phyloP scores from a whole-genome alignment of 2,113 vertebrate genomes.

The Scomber scombrus region DNA sequence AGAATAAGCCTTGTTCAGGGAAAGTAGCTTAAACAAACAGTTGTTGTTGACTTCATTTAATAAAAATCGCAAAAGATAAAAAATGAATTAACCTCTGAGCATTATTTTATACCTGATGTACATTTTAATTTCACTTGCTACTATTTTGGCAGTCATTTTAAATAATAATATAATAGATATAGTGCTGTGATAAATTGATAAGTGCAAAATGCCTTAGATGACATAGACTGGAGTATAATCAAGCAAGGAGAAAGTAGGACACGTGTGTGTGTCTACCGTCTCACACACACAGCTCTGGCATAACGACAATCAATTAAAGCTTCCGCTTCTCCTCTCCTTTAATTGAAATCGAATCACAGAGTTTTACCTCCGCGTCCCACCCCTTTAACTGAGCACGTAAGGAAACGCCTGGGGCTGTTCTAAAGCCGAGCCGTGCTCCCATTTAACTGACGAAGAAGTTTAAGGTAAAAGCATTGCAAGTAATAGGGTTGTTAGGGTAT shows the following conservation, averaged over 20 bases:
- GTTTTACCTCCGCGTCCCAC: slow-evolving; percentile 42
- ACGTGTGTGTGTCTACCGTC: slow-evolving; percentile 27
- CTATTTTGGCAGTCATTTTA: too few species aligned
- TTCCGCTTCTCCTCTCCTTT: slow-evolving; percentile 66
- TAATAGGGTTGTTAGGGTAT: slow-evolving; percentile 64
- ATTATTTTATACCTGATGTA: slow-evolving; percentile 14
- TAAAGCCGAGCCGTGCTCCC: slow-evolving; percentile 22
- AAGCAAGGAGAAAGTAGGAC: slow-evolving; percentile 73
- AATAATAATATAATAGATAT: slow-evolving; percentile 3
- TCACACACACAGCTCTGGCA: slow-evolving; percentile 40
- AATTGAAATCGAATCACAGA: slow-evolving; percentile 76
- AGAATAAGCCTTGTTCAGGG: slow-evolving; percentile 53
- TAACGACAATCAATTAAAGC: slow-evolving; percentile 77
- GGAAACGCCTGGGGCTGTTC: slow-evolving; percentile 61
- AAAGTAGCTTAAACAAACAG: slow-evolving; percentile 52
- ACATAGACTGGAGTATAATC: slow-evolving; percentile 28
- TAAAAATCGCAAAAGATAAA: slow-evolving; percentile 46
- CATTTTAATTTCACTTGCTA: background rate
- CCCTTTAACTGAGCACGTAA: slow-evolving; percentile 63
- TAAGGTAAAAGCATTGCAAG: slow-evolving; percentile 45
- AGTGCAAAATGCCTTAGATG: background rate
- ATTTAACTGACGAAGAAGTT: slow-evolving; percentile 45
- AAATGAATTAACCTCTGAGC: slow-evolving; percentile 35
- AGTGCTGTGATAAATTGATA: slow-evolving; percentile 1
- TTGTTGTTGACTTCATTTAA: slow-evolving; percentile 43